Evolutionary conservation across 2,797 vertebrate species (phyloP).

Genomic region (Bovichtus variegatus): DNA sequence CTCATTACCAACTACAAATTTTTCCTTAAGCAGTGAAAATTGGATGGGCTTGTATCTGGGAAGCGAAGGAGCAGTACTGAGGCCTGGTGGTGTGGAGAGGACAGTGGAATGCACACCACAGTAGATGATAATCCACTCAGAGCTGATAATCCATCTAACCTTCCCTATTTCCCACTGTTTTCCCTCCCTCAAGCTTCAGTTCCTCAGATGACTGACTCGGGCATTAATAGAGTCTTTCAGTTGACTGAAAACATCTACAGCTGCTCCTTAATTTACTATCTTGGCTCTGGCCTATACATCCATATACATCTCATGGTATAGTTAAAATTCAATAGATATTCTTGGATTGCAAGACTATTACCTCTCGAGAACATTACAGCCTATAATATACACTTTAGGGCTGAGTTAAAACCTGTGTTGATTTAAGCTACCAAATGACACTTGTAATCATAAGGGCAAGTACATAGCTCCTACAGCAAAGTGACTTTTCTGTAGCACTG

Average conservation of each 20-base stretch:
- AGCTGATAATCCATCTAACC: constrained; percentile 82
- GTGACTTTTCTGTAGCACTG: constrained; percentile 7
- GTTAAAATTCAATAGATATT: constrained; percentile 59
- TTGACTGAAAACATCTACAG: constrained; percentile 71
- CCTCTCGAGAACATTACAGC: constrained; percentile 45
- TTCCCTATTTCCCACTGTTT: constrained; percentile 80
- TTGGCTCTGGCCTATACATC: constrained; percentile 33
- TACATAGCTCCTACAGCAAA: constrained; percentile 26
- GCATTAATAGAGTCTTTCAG: constrained; percentile 71
- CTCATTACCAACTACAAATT: constrained; percentile 10
- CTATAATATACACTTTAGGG: constrained; percentile 39
- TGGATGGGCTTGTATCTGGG: constrained; percentile 33
- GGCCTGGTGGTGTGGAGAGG: constrained; percentile 52
- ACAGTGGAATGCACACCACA: constrained; percentile 78
- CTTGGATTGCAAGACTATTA: constrained; percentile 43
- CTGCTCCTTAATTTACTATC: constrained; percentile 61
- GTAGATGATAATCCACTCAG: constrained; percentile 83
- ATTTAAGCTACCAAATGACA: constrained; percentile 66
- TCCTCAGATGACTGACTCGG: constrained; percentile 74
- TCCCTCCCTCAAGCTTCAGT: constrained; percentile 71
- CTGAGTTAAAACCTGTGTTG: constrained; percentile 56
- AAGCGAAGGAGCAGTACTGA: constrained; percentile 37
- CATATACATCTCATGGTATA: constrained; percentile 43
- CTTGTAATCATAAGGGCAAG: constrained; percentile 47
- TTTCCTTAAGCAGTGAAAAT: constrained; percentile 18